These are phyloP conservation scores for Triplophysa dalaica DNA, from an alignment of 2,113 vertebrate species.

Conservation along the genomic window DNA sequence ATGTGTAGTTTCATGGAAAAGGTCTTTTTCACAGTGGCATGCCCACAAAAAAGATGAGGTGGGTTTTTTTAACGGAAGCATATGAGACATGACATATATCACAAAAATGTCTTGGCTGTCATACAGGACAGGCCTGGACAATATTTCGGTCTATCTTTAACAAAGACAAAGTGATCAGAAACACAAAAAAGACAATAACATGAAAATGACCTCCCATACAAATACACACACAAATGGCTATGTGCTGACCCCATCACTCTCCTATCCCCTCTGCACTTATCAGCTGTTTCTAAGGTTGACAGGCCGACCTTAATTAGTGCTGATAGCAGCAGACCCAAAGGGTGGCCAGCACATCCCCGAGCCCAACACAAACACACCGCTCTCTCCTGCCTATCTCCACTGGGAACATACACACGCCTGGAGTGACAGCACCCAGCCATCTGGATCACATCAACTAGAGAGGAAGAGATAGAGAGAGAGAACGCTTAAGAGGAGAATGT, in stretches of 20 bases:
- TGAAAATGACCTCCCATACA: neutral
- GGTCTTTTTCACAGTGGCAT: neutral
- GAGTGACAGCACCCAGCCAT: slow-evolving; percentile 29
- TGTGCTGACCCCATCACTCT: slow-evolving; percentile 16
- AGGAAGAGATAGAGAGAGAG: slow-evolving; percentile 11
- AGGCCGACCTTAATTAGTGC: slow-evolving; percentile 49
- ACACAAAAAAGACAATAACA: neutral
- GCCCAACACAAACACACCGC: slow-evolving; percentile 37
- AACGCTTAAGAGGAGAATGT: neutral
- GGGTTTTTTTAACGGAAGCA: neutral
- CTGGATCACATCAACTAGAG: slow-evolving; percentile 40
- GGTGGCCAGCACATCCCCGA: slow-evolving; percentile 43
- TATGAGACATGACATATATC: neutral
- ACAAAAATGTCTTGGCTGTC: neutral
- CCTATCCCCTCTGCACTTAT: slow-evolving; percentile 45
- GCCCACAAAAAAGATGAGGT: neutral
- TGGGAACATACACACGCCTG: slow-evolving; percentile 31
- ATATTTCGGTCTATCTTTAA: neutral
- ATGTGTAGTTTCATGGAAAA: neutral
- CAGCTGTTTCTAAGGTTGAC: slow-evolving; percentile 50
- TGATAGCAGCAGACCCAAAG: slow-evolving; percentile 46
- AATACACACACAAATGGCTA: neutral
- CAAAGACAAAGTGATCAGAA: neutral
- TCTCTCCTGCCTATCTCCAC: slow-evolving; percentile 28
- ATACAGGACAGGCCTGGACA: neutral